Conservation (phyloP, 2,113 vertebrate genomes). For the Muscicapa adusta region DNA sequence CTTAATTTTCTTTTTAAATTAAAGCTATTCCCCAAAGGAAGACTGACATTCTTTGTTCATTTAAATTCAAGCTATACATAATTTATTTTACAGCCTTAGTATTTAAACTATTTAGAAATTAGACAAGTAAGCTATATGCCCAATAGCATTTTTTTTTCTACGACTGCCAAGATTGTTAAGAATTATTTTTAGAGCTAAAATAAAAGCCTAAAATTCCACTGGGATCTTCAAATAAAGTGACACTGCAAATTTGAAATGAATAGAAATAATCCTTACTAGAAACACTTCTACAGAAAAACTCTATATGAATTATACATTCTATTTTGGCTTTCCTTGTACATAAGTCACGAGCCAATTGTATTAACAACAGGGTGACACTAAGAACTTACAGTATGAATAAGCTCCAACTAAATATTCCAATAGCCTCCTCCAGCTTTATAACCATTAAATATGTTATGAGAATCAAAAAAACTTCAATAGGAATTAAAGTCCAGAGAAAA, state of each 20-base stretch:
- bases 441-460: not conserved
- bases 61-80: conserved; percentile 43
- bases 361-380: not conserved
- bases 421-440: not conserved
- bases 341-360: not conserved
- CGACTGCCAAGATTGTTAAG: conserved; percentile 29
- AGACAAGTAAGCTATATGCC: conserved; percentile 25
- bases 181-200: conserved; percentile 60
- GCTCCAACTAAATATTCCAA: not conserved
- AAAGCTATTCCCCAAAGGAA: conserved; percentile 50
- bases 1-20: conserved; percentile 60
- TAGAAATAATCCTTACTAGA: conserved; percentile 9
- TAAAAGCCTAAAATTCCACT: conserved; percentile 19
- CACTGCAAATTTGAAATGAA: conserved; percentile 26
- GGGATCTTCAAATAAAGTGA: conserved; percentile 49
- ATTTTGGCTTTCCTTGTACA: not conserved
- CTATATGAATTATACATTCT: not conserved
- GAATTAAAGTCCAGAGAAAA: conserved; percentile 26
- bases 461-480: conserved; percentile 5
- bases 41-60: conserved; percentile 45
- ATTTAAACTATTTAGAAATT: conserved; percentile 66
- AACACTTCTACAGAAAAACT: conserved; percentile 13
- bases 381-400: not conserved
- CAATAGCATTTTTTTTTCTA: conserved; percentile 33
- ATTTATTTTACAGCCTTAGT: conserved; percentile 55